Conservation (phyloP, 2,888 invertebrate species). For the Norana najaformis region DNA sequence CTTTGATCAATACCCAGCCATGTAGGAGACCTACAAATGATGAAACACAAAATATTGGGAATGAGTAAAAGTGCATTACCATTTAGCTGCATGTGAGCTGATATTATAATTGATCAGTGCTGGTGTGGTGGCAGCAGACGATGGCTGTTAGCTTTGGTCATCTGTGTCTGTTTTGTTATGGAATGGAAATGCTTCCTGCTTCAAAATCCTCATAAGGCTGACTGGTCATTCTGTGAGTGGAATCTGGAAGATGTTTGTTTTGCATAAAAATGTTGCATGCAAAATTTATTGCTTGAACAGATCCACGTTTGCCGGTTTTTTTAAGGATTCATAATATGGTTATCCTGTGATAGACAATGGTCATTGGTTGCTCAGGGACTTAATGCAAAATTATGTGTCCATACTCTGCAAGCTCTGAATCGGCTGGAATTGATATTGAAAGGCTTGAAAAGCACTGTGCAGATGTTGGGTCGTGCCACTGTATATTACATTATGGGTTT, state of each 20-base stretch:
- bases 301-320: neutral
- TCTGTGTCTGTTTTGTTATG: neutral
- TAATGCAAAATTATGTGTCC: neutral
- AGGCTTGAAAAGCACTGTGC: too few species aligned
- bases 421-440: too few species aligned
- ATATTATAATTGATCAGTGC: conserved; percentile 1
- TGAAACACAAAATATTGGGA: neutral
- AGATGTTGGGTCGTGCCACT: neutral
- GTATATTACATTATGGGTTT: too few species aligned
- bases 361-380: neutral
- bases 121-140: neutral
- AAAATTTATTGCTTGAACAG: neutral
- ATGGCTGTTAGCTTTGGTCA: neutral
- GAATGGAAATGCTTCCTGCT: conserved; percentile 13
- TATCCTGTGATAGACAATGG: neutral
- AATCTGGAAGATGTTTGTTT: neutral
- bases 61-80: neutral
- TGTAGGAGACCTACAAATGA: neutral
- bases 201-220: neutral
- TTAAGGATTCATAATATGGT: neutral
- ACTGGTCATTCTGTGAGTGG: neutral
- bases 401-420: neutral
- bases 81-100: conserved; percentile 2
- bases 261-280: neutral
- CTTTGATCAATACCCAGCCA: neutral